Evolutionary conservation across 1,140 invertebrate species (phyloP), one percentile per base, ranked within the genome.

Genomic region (Spodoptera frugiperda): DNA sequence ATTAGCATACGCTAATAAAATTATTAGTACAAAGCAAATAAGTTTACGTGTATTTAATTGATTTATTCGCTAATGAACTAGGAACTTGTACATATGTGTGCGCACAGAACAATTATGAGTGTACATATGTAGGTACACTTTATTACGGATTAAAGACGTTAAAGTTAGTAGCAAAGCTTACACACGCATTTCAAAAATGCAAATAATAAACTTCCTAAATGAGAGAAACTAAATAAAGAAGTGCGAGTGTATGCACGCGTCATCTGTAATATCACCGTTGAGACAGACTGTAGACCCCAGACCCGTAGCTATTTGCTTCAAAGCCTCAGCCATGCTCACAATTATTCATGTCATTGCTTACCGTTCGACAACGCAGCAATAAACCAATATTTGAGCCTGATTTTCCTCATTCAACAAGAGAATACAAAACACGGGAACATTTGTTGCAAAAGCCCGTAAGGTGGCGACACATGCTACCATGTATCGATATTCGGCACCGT

Each of bases 251-350:
- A 48, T 19, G 63, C 44, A 49, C 21, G 19, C 44, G 19, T 44
- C 30, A n/a, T 44, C 33, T 49, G 15, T 49, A 67, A 48, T 15
- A 67, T 14, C 63, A 25, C 25, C 14, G 10, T 19, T 21, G 57
- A 6, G 49, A 17, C 55, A 44, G 15, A 44, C n/a, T 44, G 59
- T 63, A 63, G 59, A 17, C 30, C 12, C 71, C 71, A 73, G 54
- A 19, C 70, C 70, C 51, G 70, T 73, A 73, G 70, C 55, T 17
- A 54, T 71, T 57, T 21, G 68, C 53, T 73, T 61, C n/a, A 61
- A 61, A 39, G 55, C 44, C 55, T 72, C 33, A 49, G 17, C 25
- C 68, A 71, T 49, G 33, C n/a, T 72, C 65, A 70, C 48, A 33
- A 8, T 44, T 30, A n/a, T 21, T 51, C 55, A 73, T 73, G n/a